Evolutionary conservation across 2,113 vertebrate genomes (phyloP).

Genomic region (Prochilodus magdalenae): DNA sequence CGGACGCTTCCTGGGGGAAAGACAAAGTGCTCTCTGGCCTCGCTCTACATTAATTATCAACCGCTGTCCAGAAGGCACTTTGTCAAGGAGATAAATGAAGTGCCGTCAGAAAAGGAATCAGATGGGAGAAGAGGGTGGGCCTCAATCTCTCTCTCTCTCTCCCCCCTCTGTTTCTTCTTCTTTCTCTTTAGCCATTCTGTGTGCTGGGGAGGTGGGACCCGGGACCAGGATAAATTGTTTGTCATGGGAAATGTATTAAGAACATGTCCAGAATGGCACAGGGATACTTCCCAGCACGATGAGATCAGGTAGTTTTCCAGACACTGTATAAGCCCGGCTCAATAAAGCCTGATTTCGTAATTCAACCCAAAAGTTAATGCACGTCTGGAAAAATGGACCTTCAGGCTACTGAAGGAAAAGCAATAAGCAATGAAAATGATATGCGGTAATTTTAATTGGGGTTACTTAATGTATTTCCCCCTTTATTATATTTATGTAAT

Average conservation of each 20-base stretch:
- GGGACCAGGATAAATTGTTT: constrained; percentile 38
- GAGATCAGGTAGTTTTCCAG: not conserved
- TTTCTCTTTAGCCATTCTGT: constrained; percentile 31
- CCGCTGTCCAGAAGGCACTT: constrained; percentile 71
- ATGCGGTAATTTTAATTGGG: no score
- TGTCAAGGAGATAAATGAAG: constrained; percentile 77
- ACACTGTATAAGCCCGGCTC: not conserved
- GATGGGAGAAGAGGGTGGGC: constrained; percentile 60
- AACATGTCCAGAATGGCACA: constrained; percentile 17
- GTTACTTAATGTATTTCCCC: no score
- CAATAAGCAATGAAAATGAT: no score
- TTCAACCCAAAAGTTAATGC: not conserved
- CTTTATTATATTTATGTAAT: no score
- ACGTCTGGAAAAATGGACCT: no score
- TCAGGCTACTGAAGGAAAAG: no score
- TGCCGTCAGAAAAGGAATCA: constrained; percentile 67
- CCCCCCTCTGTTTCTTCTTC: constrained; percentile 28
- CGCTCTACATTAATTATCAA: constrained; percentile 75
- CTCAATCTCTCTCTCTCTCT: constrained; percentile 54
- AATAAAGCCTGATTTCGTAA: not conserved
- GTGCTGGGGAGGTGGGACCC: constrained; percentile 29
- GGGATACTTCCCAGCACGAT: constrained; percentile 1
- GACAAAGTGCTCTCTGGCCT: constrained; percentile 70
- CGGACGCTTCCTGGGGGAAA: constrained; percentile 65
- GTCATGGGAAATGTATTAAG: constrained; percentile 41